phyloP scores from a whole-genome alignment of 2,888 invertebrate genomes.

The Cosmorhoe ocellata region DNA sequence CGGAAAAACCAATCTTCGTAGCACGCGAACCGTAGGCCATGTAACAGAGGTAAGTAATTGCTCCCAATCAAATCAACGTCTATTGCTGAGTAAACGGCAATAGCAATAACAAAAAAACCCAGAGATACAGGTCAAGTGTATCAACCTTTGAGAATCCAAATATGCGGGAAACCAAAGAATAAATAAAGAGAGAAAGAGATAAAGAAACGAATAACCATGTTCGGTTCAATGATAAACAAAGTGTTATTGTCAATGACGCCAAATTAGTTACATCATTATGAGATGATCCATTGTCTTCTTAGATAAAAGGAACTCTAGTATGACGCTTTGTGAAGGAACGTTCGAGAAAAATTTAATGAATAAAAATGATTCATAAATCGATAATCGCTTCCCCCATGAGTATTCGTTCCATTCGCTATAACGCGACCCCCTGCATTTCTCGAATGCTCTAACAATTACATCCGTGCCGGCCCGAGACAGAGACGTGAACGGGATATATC shows the following conservation, averaged over 20 bases:
- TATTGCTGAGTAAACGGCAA: constrained; percentile 5
- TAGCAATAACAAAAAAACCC: neutral
- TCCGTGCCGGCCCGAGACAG: neutral
- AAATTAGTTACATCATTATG: neutral
- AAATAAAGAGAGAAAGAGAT: neutral
- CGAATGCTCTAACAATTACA: too few species aligned
- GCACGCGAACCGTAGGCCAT: constrained; percentile 26
- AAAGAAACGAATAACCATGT: neutral
- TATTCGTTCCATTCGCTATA: constrained; percentile 3
- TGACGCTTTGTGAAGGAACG: too few species aligned
- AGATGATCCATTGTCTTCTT: constrained; percentile 5
- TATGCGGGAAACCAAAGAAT: too few species aligned
- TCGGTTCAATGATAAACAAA: constrained; percentile 1
- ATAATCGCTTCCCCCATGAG: constrained; percentile 12
- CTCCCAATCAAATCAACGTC: constrained; percentile 10
- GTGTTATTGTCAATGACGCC: constrained; percentile 1
- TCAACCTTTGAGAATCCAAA: too few species aligned
- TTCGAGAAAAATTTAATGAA: constrained; percentile 1
- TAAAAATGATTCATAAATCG: constrained; percentile 21
- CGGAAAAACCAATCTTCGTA: constrained; percentile 32
- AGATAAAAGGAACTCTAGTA: too few species aligned
- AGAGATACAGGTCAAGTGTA: neutral
- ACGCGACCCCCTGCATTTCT: constrained; percentile 1
- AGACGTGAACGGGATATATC: neutral
- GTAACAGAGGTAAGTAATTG: constrained; percentile 15